Evolutionary conservation across 35 echinoderm and acorn worm genomes (phyloP).

Genomic region (Nesometra sesokonis): DNA sequence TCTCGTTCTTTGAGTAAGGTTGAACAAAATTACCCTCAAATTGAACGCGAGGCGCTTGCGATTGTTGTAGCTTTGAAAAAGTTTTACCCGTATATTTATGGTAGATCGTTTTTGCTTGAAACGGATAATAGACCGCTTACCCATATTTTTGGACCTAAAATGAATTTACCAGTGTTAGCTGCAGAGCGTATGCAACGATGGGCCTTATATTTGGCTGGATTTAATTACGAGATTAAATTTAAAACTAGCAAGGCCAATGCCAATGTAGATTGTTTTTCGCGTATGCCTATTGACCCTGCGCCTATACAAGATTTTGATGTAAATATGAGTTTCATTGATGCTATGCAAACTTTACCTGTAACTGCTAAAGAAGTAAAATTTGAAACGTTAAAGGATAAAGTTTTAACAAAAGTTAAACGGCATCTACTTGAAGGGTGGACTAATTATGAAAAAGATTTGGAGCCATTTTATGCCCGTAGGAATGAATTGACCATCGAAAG

Average conservation of each 20-base stretch:
- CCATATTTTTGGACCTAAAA: conserved; percentile 27
- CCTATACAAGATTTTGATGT: too few species aligned
- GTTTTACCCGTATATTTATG: too few species aligned
- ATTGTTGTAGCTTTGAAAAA: too few species aligned
- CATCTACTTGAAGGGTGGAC: conserved; percentile 34
- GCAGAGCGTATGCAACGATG: conserved; percentile 35
- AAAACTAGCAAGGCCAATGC: conserved; percentile 27
- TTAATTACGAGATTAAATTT: conserved; percentile 33
- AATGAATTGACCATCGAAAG: conserved; percentile 28
- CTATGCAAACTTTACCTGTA: too few species aligned
- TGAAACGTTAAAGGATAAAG: neutral
- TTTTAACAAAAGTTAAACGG: conserved; percentile 14
- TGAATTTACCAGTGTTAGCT: conserved; percentile 19
- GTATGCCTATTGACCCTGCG: neutral
- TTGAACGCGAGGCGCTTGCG: too few species aligned
- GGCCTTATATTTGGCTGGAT: conserved; percentile 36
- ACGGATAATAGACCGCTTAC: too few species aligned
- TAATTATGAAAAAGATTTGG: conserved; percentile 7
- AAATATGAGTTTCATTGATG: too few species aligned
- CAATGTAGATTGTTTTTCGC: conserved; percentile 26
- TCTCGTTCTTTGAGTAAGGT: too few species aligned
- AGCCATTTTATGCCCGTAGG: conserved; percentile 31
- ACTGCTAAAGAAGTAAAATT: too few species aligned
- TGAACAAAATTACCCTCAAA: too few species aligned
- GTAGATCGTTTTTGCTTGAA: too few species aligned